Evolutionary conservation across 2,113 vertebrate species (phyloP), one percentile per base, ranked within the genome.

Genomic region (Caranx ignobilis): DNA sequence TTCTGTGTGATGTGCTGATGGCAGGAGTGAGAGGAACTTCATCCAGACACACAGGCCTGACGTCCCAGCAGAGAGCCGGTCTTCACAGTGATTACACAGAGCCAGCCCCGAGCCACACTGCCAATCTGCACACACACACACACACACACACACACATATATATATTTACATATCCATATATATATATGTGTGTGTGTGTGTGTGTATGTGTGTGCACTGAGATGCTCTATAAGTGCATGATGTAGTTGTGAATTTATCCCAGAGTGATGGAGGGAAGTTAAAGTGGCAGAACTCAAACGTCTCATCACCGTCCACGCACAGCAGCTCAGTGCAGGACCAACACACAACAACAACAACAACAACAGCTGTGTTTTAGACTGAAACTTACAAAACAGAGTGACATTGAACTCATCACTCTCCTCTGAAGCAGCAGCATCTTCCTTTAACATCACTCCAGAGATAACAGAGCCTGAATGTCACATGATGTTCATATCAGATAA

Each of bases 1-100:
- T 94, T 94, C 94, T 86, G 82, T 94, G 78, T 94, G 85, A 94
- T 94, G 88, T 93, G 81, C 74, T 81, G 77, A 84, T 72, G 63
- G 77, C 73, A 55, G 72, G 75, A 82, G 71, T 45, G 47, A 34
- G 79, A 77, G 82, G 75, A 92, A 84, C 73, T 85, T 87, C 81
- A 67, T 74, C 68, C 62, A 66, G 78, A 82, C 67, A 70, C 43
- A 75, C 35, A 85, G 71, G 77, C 73, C 80, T 82, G 85, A 86
- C 79, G 87, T 64, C 79, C 70, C 64, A 35, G 26, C 26, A 77
- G 39, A 10, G 72, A 54, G 2, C 48, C 41, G 16, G 48, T 63
- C 52, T 71, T 77, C 60, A 63, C 32, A 50, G 50, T 64, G 26
- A 65, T 75, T 75, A 84, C 50, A 62, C 4, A 6, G n/a, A 73